Conservation (phyloP, 1,140 invertebrate genomes). For the Sarcophaga peregrina region DNA sequence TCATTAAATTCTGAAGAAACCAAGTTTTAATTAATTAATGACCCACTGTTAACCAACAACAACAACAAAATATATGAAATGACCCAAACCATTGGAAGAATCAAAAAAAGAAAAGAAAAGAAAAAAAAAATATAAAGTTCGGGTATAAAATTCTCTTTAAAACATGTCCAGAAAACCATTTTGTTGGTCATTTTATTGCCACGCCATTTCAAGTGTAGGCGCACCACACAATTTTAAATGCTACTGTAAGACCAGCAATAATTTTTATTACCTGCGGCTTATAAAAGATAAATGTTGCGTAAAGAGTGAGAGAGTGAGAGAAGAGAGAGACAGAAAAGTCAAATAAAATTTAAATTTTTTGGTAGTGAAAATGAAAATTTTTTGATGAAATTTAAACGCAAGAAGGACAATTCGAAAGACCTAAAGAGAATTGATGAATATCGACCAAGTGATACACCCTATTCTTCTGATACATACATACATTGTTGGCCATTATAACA, state of each 20-base stretch:
- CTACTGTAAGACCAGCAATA: background rate
- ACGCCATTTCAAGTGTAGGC: too few species aligned
- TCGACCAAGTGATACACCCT: too few species aligned
- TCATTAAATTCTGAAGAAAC: background rate
- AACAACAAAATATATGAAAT: background rate
- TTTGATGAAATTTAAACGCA: background rate
- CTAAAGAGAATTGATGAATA: too few species aligned
- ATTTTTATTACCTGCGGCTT: conserved; percentile 10
- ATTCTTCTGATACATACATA: too few species aligned
- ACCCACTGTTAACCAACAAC: background rate
- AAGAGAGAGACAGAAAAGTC: background rate
- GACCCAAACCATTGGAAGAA: background rate
- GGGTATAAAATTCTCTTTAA: background rate
- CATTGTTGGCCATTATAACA: too few species aligned
- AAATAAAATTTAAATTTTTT: too few species aligned
- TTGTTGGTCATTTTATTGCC: too few species aligned
- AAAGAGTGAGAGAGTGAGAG: background rate
- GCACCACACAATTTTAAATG: background rate
- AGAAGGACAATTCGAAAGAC: too few species aligned
- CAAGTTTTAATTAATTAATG: conserved; percentile 20
- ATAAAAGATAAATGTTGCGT: background rate
- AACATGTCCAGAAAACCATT: too few species aligned
- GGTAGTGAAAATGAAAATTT: background rate
- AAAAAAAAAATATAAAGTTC: background rate
- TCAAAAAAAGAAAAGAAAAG: background rate